Conservation (phyloP, 2,888 invertebrate genomes). For the Myathropa florea region DNA sequence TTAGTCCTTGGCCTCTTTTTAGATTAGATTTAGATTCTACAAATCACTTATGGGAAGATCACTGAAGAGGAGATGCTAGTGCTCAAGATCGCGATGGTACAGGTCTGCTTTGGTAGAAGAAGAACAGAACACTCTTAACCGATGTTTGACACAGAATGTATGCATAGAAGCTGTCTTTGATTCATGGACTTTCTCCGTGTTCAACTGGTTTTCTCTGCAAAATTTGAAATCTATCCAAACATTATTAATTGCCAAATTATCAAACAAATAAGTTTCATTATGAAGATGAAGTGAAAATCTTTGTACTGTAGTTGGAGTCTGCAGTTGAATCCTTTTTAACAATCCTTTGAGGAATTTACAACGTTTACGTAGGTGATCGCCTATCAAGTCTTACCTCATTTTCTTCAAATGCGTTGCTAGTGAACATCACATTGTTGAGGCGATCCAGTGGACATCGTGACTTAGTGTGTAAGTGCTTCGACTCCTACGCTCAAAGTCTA, state of each 20-base stretch:
- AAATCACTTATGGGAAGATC: not conserved
- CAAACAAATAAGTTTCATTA: not conserved
- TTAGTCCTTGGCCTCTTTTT: not conserved
- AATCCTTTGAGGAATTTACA: no score
- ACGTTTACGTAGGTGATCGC: no score
- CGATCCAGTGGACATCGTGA: no score
- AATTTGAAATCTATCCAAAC: not conserved
- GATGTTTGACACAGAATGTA: not conserved
- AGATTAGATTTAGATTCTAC: not conserved
- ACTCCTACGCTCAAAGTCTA: no score
- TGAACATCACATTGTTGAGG: no score
- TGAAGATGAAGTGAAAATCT: not conserved
- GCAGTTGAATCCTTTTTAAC: no score
- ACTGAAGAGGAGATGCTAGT: not conserved
- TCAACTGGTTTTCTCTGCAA: not conserved
- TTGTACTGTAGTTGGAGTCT: no score
- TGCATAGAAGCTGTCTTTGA: not conserved
- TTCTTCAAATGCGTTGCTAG: no score
- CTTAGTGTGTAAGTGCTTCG: no score
- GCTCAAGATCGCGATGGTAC: not conserved
- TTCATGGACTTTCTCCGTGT: not conserved
- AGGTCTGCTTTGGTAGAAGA: no score
- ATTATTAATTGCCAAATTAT: not conserved
- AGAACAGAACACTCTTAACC: not conserved
- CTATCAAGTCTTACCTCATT: no score